Conservation (phyloP, 1,140 invertebrate genomes). For the Trichonephila clavata region DNA sequence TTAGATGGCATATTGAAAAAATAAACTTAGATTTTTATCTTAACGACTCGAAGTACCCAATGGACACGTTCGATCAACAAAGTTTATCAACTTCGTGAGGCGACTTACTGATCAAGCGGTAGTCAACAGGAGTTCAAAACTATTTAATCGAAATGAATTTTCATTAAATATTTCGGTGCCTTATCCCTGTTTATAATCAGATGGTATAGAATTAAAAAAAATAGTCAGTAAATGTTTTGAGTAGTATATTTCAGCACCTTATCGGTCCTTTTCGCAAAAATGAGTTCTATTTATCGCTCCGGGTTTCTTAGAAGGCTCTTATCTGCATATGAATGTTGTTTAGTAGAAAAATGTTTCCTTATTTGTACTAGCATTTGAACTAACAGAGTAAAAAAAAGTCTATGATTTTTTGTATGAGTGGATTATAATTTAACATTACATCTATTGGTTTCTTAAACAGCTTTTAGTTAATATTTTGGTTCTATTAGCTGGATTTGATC, state of each 20-base stretch:
- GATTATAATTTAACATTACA: too few species aligned
- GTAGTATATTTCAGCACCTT: constrained; percentile 4
- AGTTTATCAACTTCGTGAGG: constrained; percentile 15
- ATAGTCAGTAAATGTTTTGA: not conserved
- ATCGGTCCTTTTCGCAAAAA: not conserved
- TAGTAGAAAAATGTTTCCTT: not conserved
- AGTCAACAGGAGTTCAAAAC: not conserved
- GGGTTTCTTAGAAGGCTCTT: not conserved
- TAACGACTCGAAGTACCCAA: not conserved
- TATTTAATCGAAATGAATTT: not conserved
- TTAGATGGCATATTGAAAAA: not conserved
- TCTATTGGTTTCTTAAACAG: too few species aligned
- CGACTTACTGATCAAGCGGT: not conserved
- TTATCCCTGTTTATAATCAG: not conserved
- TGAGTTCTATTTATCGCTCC: not conserved
- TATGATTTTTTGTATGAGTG: too few species aligned
- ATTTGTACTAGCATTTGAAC: not conserved
- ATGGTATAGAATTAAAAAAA: not conserved
- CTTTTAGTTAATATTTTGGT: too few species aligned
- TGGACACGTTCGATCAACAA: not conserved
- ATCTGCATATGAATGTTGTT: not conserved
- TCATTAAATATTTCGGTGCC: not conserved
- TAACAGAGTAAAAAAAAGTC: too few species aligned
- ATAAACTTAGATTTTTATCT: constrained; percentile 20
- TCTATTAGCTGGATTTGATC: too few species aligned